Conservation (phyloP, 2,113 vertebrate species). For the Leiothrix lutea region DNA sequence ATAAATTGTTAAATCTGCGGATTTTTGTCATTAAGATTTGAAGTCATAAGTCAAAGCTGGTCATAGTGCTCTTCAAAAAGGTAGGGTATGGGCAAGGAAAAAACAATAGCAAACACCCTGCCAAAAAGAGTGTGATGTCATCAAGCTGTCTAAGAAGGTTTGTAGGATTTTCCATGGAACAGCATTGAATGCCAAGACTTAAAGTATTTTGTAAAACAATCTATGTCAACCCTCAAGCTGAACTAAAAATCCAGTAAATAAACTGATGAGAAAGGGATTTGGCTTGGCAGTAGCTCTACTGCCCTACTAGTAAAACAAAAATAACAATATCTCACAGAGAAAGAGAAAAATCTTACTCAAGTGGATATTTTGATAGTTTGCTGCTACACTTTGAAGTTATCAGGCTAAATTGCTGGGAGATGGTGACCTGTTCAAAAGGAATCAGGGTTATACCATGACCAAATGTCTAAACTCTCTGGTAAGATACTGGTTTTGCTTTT, state of each 20-base stretch:
- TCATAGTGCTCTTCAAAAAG: background rate
- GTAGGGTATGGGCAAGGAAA: background rate
- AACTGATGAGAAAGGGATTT: background rate
- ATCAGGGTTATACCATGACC: background rate
- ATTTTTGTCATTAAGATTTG: background rate
- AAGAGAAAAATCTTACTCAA: background rate
- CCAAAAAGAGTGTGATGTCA: background rate
- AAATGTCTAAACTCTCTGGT: background rate
- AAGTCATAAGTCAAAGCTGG: background rate
- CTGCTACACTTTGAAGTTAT: background rate
- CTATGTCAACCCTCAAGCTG: background rate
- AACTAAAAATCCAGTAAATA: background rate
- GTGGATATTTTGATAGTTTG: background rate
- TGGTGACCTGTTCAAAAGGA: background rate
- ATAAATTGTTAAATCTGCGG: background rate
- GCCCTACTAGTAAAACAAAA: background rate
- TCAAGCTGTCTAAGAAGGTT: background rate
- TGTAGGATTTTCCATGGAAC: background rate
- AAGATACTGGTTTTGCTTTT: background rate
- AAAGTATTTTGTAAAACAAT: background rate
- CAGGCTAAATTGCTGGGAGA: background rate
- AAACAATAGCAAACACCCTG: background rate
- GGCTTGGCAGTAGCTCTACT: background rate
- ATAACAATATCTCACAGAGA: background rate
- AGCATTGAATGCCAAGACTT: background rate